Evolutionary conservation across 2,113 vertebrate species (phyloP).

Genomic region (Uria aalge): DNA sequence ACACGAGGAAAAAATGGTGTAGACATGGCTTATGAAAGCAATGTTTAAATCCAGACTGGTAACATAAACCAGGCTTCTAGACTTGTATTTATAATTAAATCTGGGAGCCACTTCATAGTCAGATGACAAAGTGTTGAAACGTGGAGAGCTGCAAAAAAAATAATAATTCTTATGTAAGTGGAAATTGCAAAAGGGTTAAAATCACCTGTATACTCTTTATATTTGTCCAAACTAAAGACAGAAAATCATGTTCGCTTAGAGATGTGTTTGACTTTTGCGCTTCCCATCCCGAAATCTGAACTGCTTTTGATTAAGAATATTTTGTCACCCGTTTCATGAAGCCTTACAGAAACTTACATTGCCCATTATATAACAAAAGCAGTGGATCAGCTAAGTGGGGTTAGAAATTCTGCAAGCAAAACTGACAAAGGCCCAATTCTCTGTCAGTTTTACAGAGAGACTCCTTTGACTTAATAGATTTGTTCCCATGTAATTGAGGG

Average conservation of each 20-base stretch:
- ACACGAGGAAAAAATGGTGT: neutral
- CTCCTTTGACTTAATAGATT: neutral
- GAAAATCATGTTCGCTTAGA: neutral
- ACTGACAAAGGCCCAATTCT: neutral
- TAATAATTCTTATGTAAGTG: neutral
- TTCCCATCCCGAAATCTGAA: neutral
- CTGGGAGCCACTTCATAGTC: neutral
- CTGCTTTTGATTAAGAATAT: neutral
- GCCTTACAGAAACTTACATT: neutral
- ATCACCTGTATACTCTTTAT: neutral
- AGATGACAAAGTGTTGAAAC: constrained; percentile 14
- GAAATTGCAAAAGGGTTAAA: neutral
- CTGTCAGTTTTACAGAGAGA: neutral
- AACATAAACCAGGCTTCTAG: neutral
- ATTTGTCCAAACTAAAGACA: neutral
- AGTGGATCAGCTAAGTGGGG: neutral
- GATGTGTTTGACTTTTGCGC: neutral
- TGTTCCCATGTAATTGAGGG: neutral
- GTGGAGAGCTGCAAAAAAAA: neutral
- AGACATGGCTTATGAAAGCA: neutral
- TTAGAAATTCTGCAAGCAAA: neutral
- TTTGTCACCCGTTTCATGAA: neutral
- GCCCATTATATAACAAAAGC: neutral
- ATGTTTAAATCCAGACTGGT: neutral
- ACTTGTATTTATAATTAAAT: neutral